Evolutionary conservation across 2,888 invertebrate genomes (phyloP).

Genomic region (Athalia cordata): DNA sequence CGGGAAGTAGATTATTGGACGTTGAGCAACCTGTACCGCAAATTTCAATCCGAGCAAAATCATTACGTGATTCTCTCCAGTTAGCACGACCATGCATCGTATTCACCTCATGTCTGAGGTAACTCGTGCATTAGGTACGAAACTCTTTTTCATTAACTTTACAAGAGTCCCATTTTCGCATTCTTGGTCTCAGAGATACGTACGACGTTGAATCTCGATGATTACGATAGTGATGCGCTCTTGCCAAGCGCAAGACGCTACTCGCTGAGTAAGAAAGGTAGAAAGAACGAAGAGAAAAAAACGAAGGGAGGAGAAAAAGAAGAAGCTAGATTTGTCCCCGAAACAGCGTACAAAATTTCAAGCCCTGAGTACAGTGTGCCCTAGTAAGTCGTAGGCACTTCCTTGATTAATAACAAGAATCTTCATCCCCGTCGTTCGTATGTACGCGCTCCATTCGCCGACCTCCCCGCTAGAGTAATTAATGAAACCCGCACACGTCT

Average conservation of each 20-base stretch:
- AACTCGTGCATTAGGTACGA: not conserved
- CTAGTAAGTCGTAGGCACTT: constrained; percentile 24
- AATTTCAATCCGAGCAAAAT: no score
- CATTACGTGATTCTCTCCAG: no score
- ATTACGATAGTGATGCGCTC: no score
- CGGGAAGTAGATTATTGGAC: no score
- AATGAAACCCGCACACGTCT: constrained; percentile 22
- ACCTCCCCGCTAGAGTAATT: not conserved
- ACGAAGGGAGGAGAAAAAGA: not conserved
- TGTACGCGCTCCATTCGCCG: not conserved
- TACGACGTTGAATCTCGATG: no score
- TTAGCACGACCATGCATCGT: no score
- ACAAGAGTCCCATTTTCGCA: no score
- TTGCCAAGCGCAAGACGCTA: no score
- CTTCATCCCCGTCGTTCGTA: not conserved
- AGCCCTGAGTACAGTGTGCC: not conserved
- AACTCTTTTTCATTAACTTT: no score
- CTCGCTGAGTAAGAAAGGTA: no score
- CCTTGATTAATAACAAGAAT: constrained; percentile 43
- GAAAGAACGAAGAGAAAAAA: not conserved
- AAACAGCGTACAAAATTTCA: constrained; percentile 14
- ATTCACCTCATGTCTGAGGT: not conserved
- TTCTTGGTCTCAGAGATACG: no score
- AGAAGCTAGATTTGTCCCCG: not conserved
- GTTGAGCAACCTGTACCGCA: no score